Base-by-base conservation (phyloP, 2,797 vertebrate species). In the Acanthurus lineatus region DNA sequence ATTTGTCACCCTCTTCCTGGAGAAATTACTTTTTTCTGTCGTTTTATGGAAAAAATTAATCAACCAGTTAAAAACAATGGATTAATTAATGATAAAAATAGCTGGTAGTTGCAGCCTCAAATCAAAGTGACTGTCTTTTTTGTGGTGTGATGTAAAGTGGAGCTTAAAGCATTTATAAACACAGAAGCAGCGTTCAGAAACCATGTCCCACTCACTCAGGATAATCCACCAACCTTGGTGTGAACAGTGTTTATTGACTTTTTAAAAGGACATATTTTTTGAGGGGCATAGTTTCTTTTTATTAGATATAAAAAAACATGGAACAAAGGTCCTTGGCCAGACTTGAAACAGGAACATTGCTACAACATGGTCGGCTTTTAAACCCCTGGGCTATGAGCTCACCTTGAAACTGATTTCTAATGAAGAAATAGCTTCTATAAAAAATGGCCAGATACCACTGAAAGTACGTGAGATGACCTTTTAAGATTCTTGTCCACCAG, bases 271-370 rank as follows among this genome's bases (percentile, higher is more conserved):
- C 25, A 42, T 42, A 42, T 42, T 42, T 59, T 56, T 19, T 12
- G 57, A 35, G 32, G 48, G 38, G 4, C 38, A 15, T 68, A 10
- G 48, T 62, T 59, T 54, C 12, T 5, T 28, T 51, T 76, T 64
- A 70, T 68, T 49, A n/a, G 45, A 65, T 62, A 7, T n/a, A 73
- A 57, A 56, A 79, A 82, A 32, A 40, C 45, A 12, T 62, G 49
- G 4, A 62, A 67, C 62, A 58, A 69, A 54, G 59, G 57, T 66
- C 38, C 64, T 69, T 5, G 0, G 20, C 42, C 51, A 17, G 28
- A 63, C 47, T 69, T 25, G 15, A 70, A 53, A 14, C 58, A 35
- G 42, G 45, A 71, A 48, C 48, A 56, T 66, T 76, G 57, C 62
- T n/a, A 8, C 67, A 48, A 54, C 44, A 35, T 19, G 17, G 40